Evolutionary conservation across 2,113 vertebrate genomes (phyloP), one percentile per base, ranked within the genome.

Genomic region (Lanius ludovicianus): DNA sequence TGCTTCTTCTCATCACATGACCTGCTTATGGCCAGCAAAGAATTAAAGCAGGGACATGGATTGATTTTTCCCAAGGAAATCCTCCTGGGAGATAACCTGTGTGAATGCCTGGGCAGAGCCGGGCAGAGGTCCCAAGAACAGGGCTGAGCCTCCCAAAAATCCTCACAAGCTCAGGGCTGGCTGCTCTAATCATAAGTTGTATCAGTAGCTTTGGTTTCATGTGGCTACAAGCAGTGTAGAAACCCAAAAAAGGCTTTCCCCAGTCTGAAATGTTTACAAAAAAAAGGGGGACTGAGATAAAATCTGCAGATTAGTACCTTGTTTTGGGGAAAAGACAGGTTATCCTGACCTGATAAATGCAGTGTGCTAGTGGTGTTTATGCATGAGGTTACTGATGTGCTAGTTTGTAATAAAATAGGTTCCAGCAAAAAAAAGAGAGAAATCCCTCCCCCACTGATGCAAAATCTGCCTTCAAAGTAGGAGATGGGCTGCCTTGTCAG

Each of bases 401-500:
- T 70, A 27, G 50, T 79, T 84, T 50, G 30, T 84, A 67, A 83
- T 77, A 62, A 88, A 69, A 70, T 1, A 4, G 3, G 9, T 88
- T 83, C 22, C 60, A 84, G 74, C 0, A 52, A 55, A 57, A 28
- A 50, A 52, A 71, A 59, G 30, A 67, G 9, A 49, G 1, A 85
- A 64, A 67, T 59, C 37, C 11, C 22, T 37, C 41, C 68, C 46
- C 33, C 44, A 20, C 39, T 39, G 19, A 60, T 47, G 11, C 33
- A 92, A 90, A 96, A 86, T 92, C 73, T 68, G 56, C 79, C 73
- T 86, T 81, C 56, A 15, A 19, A 68, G 71, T 64, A 73, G 60
- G 82, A 96, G 56, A 78, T 46, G 59, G 80, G 68, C 76, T 92
- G 69, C 86, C 31, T 87, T 81, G 86, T 93, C 96, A 94, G 83